Conservation (phyloP, 2,113 vertebrate genomes). For the Mesembrinibis cayennensis region DNA sequence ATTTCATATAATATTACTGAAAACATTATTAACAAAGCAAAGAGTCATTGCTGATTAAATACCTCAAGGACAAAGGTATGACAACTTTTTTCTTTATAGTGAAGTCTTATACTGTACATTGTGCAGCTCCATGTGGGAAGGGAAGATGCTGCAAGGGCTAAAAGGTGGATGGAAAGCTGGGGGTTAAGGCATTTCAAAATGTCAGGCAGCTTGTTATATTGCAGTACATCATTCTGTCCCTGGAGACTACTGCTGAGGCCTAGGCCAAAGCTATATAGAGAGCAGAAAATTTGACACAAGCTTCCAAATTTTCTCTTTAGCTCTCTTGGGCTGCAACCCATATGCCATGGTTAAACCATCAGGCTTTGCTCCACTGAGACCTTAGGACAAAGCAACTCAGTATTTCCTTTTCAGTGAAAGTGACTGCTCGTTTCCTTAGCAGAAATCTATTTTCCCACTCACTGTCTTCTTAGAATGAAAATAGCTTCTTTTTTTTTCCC, state of each 20-base stretch:
- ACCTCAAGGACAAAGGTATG: constrained; percentile 72
- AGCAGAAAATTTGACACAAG: constrained; percentile 61
- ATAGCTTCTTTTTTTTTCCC: background rate
- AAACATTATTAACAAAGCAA: constrained; percentile 39
- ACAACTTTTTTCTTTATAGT: constrained; percentile 40
- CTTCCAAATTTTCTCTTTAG: constrained; percentile 55
- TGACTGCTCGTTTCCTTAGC: constrained; percentile 23
- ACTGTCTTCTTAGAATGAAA: constrained; percentile 45
- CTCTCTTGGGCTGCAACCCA: constrained; percentile 58
- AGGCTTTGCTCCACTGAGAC: constrained; percentile 40
- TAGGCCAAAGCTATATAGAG: constrained; percentile 27
- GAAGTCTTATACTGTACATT: background rate
- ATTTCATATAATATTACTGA: background rate
- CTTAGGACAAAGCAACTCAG: constrained; percentile 31
- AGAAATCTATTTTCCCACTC: constrained; percentile 45
- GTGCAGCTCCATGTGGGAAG: background rate
- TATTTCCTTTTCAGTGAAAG: constrained; percentile 60
- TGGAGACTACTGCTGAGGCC: constrained; percentile 27
- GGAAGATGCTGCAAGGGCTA: constrained; percentile 17
- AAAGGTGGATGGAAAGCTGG: constrained; percentile 37
- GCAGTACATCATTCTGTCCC: constrained; percentile 73
- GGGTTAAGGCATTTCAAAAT: constrained; percentile 68
- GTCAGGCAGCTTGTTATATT: constrained; percentile 71
- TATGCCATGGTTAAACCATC: constrained; percentile 56
- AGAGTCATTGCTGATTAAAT: constrained; percentile 75